phyloP scores from a whole-genome alignment of 2,797 vertebrate species.

The Rhinophrynus dorsalis region DNA sequence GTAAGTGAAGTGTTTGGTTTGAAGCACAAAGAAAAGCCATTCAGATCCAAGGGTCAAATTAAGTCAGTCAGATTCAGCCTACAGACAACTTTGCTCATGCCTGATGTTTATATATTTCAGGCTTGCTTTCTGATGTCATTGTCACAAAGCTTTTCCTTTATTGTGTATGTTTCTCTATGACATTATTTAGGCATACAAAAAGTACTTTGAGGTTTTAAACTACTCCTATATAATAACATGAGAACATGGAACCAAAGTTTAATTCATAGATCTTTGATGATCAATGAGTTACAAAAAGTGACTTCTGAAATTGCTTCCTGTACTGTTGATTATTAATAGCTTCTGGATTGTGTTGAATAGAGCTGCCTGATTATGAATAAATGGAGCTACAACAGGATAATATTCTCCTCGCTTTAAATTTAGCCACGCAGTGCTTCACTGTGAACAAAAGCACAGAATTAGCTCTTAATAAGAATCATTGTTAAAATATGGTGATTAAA shows the following conservation, averaged over 20 bases:
- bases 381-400: slow-evolving; percentile 13
- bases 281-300: neutral
- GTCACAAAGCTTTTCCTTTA: no score
- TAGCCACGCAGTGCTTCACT: slow-evolving; percentile 15
- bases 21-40: no score
- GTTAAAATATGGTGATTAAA: slow-evolving; percentile 25
- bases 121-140: no score
- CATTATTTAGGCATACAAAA: no score
- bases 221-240: no score
- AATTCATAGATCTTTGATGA: neutral
- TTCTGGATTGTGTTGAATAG: neutral
- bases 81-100: no score
- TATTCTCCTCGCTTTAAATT: slow-evolving; percentile 27
- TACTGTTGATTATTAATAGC: neutral
- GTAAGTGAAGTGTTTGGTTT: no score
- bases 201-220: no score
- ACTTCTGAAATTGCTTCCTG: neutral
- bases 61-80: no score
- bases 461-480: slow-evolving; percentile 18
- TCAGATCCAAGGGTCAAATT: no score
- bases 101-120: no score
- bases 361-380: neutral
- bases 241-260: neutral
- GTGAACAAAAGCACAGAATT: slow-evolving; percentile 37
- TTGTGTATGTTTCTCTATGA: no score